Evolutionary conservation across 2,113 vertebrate genomes (phyloP).

Genomic region (Panthera tigris): DNA sequence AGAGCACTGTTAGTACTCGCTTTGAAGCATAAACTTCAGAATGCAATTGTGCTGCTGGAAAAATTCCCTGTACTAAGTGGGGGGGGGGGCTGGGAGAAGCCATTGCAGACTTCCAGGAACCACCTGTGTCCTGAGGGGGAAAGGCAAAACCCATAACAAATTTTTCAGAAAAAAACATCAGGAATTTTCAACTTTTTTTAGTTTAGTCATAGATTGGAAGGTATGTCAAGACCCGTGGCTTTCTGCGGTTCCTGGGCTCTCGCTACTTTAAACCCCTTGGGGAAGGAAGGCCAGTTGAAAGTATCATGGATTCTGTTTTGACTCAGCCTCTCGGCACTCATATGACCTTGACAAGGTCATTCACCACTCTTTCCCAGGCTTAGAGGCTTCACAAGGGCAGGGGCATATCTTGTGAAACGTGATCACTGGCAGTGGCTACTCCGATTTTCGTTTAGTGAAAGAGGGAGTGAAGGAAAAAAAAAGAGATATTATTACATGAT

Average conservation of each 20-base stretch:
- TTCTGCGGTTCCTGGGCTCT: neutral
- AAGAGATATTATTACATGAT: neutral
- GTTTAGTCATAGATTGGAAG: neutral
- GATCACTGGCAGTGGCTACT: neutral
- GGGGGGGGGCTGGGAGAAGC: neutral
- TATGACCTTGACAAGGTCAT: neutral
- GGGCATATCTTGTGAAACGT: neutral
- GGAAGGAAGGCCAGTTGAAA: neutral
- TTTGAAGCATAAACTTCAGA: conserved; percentile 41
- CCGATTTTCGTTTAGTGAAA: neutral
- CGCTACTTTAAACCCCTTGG: neutral
- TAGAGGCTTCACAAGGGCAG: neutral
- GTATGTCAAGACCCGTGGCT: neutral
- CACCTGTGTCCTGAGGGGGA: neutral
- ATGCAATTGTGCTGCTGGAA: neutral
- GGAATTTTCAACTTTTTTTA: neutral
- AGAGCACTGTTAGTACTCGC: neutral
- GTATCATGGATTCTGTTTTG: neutral
- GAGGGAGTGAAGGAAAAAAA: neutral
- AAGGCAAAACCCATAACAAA: neutral
- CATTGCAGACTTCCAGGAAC: neutral
- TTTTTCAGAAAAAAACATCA: neutral
- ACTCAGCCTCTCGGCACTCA: neutral
- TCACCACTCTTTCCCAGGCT: neutral
- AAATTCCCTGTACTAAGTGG: neutral